These are phyloP conservation scores for Dreissena rostriformis DNA, from an alignment of 1,140 invertebrate genomes.

Conservation along the genomic window DNA sequence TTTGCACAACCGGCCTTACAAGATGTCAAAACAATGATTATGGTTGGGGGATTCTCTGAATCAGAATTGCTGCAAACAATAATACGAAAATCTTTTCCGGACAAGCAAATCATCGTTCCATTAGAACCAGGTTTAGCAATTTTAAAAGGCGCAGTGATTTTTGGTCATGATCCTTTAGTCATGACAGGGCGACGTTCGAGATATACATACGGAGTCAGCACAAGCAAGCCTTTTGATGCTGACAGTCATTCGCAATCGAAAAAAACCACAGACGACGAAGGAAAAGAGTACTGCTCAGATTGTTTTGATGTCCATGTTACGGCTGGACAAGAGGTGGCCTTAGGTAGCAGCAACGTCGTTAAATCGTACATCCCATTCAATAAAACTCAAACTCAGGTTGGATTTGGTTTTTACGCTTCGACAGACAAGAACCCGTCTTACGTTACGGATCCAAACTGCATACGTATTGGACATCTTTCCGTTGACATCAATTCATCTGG, in stretches of 20 bases:
- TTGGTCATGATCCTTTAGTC: slow-evolving; percentile 16
- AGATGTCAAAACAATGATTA: slow-evolving; percentile 19
- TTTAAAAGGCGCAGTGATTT: slow-evolving; percentile 37
- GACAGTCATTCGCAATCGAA: slow-evolving; percentile 11
- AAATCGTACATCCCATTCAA: slow-evolving; percentile 20
- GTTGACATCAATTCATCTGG: slow-evolving; percentile 16
- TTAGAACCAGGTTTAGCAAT: slow-evolving; percentile 3
- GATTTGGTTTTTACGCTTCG: slow-evolving; percentile 26
- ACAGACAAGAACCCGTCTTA: slow-evolving; percentile 6
- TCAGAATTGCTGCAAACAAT: neutral
- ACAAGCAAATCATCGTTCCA: slow-evolving; percentile 19
- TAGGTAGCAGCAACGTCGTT: slow-evolving; percentile 9
- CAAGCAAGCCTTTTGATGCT: slow-evolving; percentile 25
- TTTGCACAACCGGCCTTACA: neutral
- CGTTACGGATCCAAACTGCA: slow-evolving; percentile 30
- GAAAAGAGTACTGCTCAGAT: slow-evolving; percentile 25
- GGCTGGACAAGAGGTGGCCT: slow-evolving; percentile 28
- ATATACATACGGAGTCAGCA: slow-evolving; percentile 51
- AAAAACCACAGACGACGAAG: slow-evolving; percentile 19
- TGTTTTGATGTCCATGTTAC: slow-evolving; percentile 42
- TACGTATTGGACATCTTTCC: slow-evolving; percentile 5
- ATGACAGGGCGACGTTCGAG: slow-evolving; percentile 7
- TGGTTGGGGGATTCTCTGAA: slow-evolving; percentile 52
- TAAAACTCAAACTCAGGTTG: slow-evolving; percentile 4
- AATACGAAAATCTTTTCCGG: slow-evolving; percentile 12